Percentiles rank a stretch among this genome's conserved stretches.
phyloP scores from a whole-genome alignment of 2,797 vertebrate genomes.

The Channa striata region DNA sequence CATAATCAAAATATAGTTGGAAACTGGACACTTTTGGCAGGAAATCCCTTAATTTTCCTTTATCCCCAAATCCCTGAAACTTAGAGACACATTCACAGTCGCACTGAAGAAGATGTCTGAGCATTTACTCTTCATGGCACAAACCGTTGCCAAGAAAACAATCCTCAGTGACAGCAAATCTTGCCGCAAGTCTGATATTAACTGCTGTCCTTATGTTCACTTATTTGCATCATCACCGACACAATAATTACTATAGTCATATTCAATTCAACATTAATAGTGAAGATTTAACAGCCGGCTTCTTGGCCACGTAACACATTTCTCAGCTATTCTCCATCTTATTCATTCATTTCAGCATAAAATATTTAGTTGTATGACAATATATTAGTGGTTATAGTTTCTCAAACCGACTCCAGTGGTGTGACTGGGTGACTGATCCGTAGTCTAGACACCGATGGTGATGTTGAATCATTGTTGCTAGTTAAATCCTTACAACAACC shows the following conservation, averaged over 20 bases:
- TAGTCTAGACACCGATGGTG: not conserved
- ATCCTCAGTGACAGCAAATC: not conserved
- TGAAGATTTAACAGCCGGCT: not conserved
- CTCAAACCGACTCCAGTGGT: too few relatives aligned
- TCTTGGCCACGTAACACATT: not conserved
- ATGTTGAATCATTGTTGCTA: not conserved
- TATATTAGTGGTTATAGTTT: not conserved
- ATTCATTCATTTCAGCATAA: not conserved
- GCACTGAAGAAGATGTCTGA: not conserved
- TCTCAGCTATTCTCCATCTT: not conserved
- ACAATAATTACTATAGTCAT: not conserved
- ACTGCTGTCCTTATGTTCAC: conserved; percentile 1
- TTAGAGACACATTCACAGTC: conserved; percentile 5
- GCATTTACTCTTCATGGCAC: conserved; percentile 9
- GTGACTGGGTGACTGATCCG: not conserved
- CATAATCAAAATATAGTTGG: too few relatives aligned
- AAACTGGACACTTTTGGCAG: not conserved
- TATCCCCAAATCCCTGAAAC: conserved; percentile 16
- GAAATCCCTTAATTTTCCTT: conserved; percentile 11
- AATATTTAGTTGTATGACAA: not conserved
- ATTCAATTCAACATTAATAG: not conserved
- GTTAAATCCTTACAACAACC: not conserved
- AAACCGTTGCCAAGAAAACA: conserved; percentile 23
- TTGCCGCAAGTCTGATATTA: not conserved
- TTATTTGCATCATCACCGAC: conserved; percentile 4